These are phyloP conservation scores for Champsocephalus gunnari DNA, from an alignment of 2,797 vertebrate species.

Conservation along the genomic window DNA sequence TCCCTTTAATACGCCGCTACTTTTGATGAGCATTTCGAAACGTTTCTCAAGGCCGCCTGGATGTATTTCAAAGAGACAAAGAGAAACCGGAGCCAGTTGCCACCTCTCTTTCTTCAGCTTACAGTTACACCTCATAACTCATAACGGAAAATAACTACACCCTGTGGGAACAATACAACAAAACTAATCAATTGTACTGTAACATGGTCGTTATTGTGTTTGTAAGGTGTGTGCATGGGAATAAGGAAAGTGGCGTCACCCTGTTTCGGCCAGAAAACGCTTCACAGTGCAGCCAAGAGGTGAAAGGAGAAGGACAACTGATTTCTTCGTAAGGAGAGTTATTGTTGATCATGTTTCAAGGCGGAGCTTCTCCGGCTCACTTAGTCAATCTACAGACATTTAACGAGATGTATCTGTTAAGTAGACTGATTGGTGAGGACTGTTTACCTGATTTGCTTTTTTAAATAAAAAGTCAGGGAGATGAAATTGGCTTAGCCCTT, in stretches of 20 bases:
- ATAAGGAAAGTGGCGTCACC: slow-evolving; percentile 54
- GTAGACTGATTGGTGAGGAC: slow-evolving; percentile 18
- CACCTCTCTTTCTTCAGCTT: slow-evolving; percentile 72
- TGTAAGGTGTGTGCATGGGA: slow-evolving; percentile 58
- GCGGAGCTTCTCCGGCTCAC: slow-evolving; percentile 41
- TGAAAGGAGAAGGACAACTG: slow-evolving; percentile 18
- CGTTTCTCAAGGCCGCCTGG: slow-evolving; percentile 56
- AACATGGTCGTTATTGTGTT: slow-evolving; percentile 72
- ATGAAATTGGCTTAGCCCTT: slow-evolving; percentile 45
- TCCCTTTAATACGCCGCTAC: slow-evolving; percentile 61
- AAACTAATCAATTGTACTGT: slow-evolving; percentile 69
- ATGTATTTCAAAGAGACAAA: slow-evolving; percentile 79
- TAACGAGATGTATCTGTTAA: slow-evolving; percentile 5
- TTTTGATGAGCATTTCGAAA: slow-evolving; percentile 66
- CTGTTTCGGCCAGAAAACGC: slow-evolving; percentile 44
- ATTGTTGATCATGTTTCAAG: slow-evolving; percentile 38
- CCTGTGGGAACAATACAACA: slow-evolving; percentile 78
- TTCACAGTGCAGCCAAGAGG: slow-evolving; percentile 29
- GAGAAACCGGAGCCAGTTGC: slow-evolving; percentile 76
- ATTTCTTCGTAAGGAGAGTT: slow-evolving; percentile 7
- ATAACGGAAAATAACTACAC: slow-evolving; percentile 71
- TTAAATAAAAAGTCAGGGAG: slow-evolving; percentile 58
- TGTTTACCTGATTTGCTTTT: slow-evolving; percentile 40
- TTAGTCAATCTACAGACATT: slow-evolving; percentile 41
- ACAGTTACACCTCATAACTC: slow-evolving; percentile 73